Conservation (phyloP, 2,113 vertebrate species). For the Odontesthes bonariensis region DNA sequence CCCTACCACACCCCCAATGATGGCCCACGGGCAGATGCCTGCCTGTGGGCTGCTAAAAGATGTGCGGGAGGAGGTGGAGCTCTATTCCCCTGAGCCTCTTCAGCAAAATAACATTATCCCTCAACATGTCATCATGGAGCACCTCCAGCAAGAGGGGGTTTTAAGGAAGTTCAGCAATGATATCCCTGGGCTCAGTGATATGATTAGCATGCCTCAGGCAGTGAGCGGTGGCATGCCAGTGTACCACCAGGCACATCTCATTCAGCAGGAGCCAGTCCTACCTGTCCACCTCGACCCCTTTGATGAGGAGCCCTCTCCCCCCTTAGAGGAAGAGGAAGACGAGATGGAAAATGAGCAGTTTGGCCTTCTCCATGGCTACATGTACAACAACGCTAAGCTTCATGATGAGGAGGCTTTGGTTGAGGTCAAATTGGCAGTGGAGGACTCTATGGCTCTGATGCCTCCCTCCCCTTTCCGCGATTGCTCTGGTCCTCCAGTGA, state of each 20-base stretch:
- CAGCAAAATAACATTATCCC: constrained; percentile 80
- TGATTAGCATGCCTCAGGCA: constrained; percentile 75
- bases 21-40: constrained; percentile 85
- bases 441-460: constrained; percentile 89
- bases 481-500: constrained; percentile 85
- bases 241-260: constrained; percentile 76
- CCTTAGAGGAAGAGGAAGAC: constrained; percentile 76
- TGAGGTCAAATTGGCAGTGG: constrained; percentile 85
- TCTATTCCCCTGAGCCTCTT: constrained; percentile 83
- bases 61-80: constrained; percentile 77
- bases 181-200: constrained; percentile 80
- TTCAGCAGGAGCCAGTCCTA: constrained; percentile 82
- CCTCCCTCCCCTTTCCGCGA: constrained; percentile 97
- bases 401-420: constrained; percentile 85
- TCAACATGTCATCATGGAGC: constrained; percentile 82
- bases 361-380: constrained; percentile 90
- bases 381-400: constrained; percentile 87
- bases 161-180: constrained; percentile 78
- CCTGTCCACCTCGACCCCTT: constrained; percentile 84
- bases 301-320: constrained; percentile 80
- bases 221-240: constrained; percentile 77
- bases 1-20: constrained; percentile 86
- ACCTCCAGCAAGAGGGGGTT: constrained; percentile 82
- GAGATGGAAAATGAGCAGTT: constrained; percentile 84
- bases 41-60: constrained; percentile 67